Evolutionary conservation across 2,888 invertebrate genomes (phyloP), one percentile per base, ranked within the genome.

Genomic region (Camptogramma bilineatum): DNA sequence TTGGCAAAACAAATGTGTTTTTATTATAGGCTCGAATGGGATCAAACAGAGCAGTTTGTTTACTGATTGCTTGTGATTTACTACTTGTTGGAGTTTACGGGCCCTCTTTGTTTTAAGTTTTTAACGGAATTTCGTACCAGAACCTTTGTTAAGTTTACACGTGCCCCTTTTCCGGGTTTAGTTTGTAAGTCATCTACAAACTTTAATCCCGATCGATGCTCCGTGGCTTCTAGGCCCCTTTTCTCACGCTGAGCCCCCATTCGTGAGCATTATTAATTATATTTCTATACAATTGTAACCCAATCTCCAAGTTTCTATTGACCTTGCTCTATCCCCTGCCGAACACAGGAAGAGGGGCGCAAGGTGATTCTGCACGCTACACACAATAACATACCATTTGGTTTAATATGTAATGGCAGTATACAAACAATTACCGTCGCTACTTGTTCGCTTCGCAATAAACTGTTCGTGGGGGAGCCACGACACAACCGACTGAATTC

Each of bases 11-110:
- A 68, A 68, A 69, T 66, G 56, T 61, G 55, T 63, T 60, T 51
- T 39, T 63, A 57, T 54, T 66, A 63, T 63, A 58, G 60, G 65
- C 58, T 62, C 66, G 55, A 53, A 59, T 57, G 66, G 70, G 72
- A 72, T 75, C 72, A 69, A 70, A 65, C 71, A 57, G 57, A 39
- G 66, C 72, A 69, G 69, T 70, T 59, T 75, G 76, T 80, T 76
- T 80, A 79, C 78, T 79, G 79, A 82, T 79, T 75, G 74, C 74
- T 60, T 72, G 76, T 82, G 79, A 85, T 83, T 83, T 84, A 84
- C 83, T 77, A 70, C 75, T 69, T 62, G 73, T 59, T 76, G 66
- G 69, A 74, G 73, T 70, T 70, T 70, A 71, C 67, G 67, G 62
- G 64, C 71, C 72, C 72, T 75, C 71, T 77, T 80, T 78, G 78